These are phyloP conservation scores for Chloroclystis v-ata DNA, from an alignment of 2,888 invertebrate species.

Conservation along the genomic window DNA sequence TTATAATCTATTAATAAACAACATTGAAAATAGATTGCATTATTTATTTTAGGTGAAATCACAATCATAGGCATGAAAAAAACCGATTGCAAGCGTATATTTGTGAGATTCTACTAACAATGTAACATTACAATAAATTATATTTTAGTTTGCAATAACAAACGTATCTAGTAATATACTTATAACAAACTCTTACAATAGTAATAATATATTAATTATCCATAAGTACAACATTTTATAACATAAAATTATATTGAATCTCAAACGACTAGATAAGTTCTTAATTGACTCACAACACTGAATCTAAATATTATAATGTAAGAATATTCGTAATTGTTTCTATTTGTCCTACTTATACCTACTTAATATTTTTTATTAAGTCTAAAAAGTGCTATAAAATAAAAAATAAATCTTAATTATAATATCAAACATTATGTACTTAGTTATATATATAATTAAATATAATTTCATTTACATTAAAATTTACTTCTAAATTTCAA, in stretches of 20 bases:
- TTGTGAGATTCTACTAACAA: slow-evolving; percentile 6
- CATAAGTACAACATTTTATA: neutral
- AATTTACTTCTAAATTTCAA: too few relatives aligned
- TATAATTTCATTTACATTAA: too few relatives aligned
- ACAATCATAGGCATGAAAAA: slow-evolving; percentile 28
- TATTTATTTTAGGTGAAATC: slow-evolving; percentile 9
- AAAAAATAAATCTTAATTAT: neutral
- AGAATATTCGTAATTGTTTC: slow-evolving; percentile 7
- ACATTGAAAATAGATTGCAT: slow-evolving; percentile 10
- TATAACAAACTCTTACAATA: too few relatives aligned
- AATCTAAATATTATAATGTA: slow-evolving; percentile 32
- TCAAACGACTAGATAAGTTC: slow-evolving; percentile 68
- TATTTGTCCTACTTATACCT: slow-evolving; percentile 27
- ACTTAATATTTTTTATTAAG: slow-evolving; percentile 19
- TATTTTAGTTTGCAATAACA: slow-evolving; percentile 35
- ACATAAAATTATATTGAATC: slow-evolving; percentile 38
- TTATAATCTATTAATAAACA: neutral
- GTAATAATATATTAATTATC: neutral
- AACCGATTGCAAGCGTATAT: slow-evolving; percentile 24
- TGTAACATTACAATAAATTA: slow-evolving; percentile 17
- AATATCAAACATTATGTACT: too few relatives aligned
- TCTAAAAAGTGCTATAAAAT: slow-evolving; percentile 19
- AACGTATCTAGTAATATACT: slow-evolving; percentile 10
- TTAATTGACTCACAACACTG: slow-evolving; percentile 68
- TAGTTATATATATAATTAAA: too few relatives aligned